Percentiles rank a stretch among this genome's conserved stretches.
These are phyloP conservation scores for Leptopilina clavipes DNA, from an alignment of 1,140 invertebrate species.

Conservation along the genomic window DNA sequence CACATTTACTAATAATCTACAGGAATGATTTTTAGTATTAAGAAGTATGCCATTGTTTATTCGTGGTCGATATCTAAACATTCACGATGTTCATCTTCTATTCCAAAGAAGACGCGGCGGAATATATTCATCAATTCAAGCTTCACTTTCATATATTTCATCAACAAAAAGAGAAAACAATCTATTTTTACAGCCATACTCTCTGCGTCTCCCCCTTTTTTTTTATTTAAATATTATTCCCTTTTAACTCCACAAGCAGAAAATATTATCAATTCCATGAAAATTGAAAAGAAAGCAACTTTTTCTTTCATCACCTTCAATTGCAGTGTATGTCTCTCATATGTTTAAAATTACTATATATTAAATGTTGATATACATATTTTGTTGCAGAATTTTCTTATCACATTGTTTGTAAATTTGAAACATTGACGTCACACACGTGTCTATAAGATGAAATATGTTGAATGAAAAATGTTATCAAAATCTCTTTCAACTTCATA, in stretches of 20 bases:
- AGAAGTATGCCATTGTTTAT: slow-evolving; percentile 22
- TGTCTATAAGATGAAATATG: slow-evolving; percentile 5
- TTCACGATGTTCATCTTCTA: not conserved
- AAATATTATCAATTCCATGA: not conserved
- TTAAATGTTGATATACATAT: not conserved
- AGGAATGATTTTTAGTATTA: slow-evolving; percentile 44
- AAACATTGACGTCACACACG: slow-evolving; percentile 3
- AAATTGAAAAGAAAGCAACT: not conserved
- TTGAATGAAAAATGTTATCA: too few relatives aligned
- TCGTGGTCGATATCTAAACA: slow-evolving; percentile 32
- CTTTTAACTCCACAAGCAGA: not conserved
- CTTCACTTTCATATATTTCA: not conserved
- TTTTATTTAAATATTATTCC: not conserved
- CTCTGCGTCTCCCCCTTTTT: not conserved
- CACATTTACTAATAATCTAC: slow-evolving; percentile 60
- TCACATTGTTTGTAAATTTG: not conserved
- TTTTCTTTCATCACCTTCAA: too few relatives aligned
- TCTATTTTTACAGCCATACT: slow-evolving; percentile 24
- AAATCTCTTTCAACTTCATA: not conserved
- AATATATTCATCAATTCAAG: slow-evolving; percentile 20
- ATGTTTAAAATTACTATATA: not conserved
- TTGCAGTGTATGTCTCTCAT: too few relatives aligned
- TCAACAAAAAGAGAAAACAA: not conserved
- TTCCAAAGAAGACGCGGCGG: not conserved
- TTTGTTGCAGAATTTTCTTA: slow-evolving; percentile 28